Conservation (phyloP, 92 coral and sea anemone genomes). For the Zoanthus gigantus region DNA sequence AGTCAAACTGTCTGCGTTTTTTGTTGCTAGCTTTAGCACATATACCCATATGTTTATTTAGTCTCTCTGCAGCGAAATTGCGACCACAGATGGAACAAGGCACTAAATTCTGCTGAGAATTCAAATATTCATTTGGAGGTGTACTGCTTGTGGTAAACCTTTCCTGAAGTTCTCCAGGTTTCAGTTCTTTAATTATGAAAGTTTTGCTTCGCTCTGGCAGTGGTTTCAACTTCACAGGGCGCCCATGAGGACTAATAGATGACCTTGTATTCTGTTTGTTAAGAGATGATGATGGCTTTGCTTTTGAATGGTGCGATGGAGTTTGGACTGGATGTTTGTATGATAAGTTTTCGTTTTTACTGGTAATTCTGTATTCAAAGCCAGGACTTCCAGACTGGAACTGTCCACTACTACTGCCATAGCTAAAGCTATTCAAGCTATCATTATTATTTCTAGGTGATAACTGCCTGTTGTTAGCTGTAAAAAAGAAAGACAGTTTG, state of each 20-base stretch:
- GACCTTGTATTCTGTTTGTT: conserved; percentile 40
- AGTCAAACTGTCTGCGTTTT: conserved; percentile 85
- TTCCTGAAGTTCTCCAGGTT: neutral
- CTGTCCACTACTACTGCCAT: neutral
- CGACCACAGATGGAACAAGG: conserved; percentile 97
- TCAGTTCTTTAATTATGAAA: neutral
- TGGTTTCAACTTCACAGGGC: conserved; percentile 24
- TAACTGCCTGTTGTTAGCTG: conserved; percentile 32
- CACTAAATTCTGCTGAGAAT: conserved; percentile 55
- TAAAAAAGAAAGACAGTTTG: neutral
- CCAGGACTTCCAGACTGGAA: neutral
- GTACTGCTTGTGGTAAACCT: neutral
- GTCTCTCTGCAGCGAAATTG: conserved; percentile 85
- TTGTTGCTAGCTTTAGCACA: conserved; percentile 71
- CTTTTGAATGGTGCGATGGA: neutral
- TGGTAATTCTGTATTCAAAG: neutral
- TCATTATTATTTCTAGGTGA: conserved; percentile 13
- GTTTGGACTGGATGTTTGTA: neutral
- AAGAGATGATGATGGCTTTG: neutral
- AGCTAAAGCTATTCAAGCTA: neutral
- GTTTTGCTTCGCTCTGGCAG: conserved; percentile 18
- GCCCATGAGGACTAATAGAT: conserved; percentile 21
- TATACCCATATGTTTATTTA: conserved; percentile 80
- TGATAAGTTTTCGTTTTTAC: conserved; percentile 17
- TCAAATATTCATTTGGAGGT: conserved; percentile 39